Base-by-base conservation (phyloP, 2,113 vertebrate species). In the Corapipo altera region DNA sequence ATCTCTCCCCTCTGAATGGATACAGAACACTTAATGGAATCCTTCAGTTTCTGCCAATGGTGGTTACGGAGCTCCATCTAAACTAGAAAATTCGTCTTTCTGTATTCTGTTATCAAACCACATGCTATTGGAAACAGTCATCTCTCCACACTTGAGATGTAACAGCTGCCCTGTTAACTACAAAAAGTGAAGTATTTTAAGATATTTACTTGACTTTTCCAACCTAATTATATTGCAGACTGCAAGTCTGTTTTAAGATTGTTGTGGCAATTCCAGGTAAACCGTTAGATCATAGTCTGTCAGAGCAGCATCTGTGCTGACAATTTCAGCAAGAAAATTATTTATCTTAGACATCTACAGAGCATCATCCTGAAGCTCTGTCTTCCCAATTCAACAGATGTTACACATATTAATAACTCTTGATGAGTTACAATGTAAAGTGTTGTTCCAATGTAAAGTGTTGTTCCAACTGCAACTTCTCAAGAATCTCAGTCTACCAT, bases 241-340 rank as follows among this genome's bases (percentile, higher is more conserved):
- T 76, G 32, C 71, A 76, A 1, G 8, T 66, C 49, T 88, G 24
- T 57, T 91, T 75, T 64, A 44, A 79, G 83, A 37, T 61, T 79
- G 44, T 85, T 69, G n/a, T 0, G 6, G 86, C 72, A 80, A 59
- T 85, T 76, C 32, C 41, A 65, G 76, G 76, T 92, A 88, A 94
- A 73, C 49, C 0, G 0, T 83, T 79, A 80, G 75, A 88, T 80
- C 83, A 26, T 37, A 24, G 11, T 30, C 55, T 96, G 76, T 86
- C 80, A 77, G 78, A 92, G 64, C 37, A 86, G 67, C 67, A 79
- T 79, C 82, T 93, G 62, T 79, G 75, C 72, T 73, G 72, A 79
- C 64, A 91, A 17, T 94, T 95, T 86, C 71, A 91, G 49, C 37
- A 57, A 65, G 64, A 69, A 90, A 73, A 83, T 86, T 88, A 65